Evolutionary conservation across 2,797 vertebrate species (phyloP), one percentile per base, ranked within the genome.

Genomic region (Clarias fuscus): DNA sequence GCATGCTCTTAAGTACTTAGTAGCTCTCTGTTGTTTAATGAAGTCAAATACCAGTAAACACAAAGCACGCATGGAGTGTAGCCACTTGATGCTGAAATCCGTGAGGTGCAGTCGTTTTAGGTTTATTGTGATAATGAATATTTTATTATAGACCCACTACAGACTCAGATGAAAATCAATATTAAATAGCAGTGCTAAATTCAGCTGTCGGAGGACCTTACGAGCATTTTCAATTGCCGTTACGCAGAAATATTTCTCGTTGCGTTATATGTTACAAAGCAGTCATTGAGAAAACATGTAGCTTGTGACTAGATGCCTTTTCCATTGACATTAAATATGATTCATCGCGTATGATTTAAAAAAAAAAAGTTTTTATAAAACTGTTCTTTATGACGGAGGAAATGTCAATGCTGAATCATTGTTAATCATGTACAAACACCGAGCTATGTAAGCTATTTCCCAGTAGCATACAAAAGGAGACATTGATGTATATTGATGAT

Each of bases 121-220:
- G 62, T 84, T 83, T 86, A 84, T 84, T 85, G 71, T 59, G 27
- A 82, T 87, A 79, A 82, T 86, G 84, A 84, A 87, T 82, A 88
- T 88, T 85, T 86, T 90, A 85, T 88, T 83, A 72, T 70, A 77
- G 84, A 70, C 84, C 81, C 62, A 84, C 82, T 87, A 84, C 72
- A 86, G 86, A 87, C 87, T 73, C 13, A 0, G 76, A 53, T 84
- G 37, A 73, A 83, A 86, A 87, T 88, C 85, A 78, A 88, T 90
- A 87, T 84, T 83, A 84, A 88, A 87, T 85, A 58, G 17, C 71
- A 78, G 84, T 77, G 84, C 82, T 85, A 86, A 85, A 89, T 88
- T 86, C 82, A 84, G 67, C 72, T 80, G 80, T 78, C 78, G 64
- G n/a, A 78, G 61, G 27, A 83, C 65, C 77, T 84, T 5, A 65